These are phyloP conservation scores for Pangasianodon gigas DNA, from an alignment of 2,113 vertebrate genomes.

Conservation along the genomic window DNA sequence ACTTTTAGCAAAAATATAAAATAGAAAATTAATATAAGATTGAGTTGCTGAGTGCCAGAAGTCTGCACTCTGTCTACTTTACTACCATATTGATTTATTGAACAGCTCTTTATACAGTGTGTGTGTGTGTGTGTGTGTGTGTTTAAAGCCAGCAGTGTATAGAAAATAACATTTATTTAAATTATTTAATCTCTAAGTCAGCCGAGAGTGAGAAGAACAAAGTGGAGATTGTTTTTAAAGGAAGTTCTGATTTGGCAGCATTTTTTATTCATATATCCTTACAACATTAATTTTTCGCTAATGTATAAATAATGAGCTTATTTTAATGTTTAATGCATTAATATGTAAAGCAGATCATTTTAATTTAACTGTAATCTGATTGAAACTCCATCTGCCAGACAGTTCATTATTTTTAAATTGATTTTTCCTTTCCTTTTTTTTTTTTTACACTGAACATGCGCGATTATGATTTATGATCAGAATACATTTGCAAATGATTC, in stretches of 20 bases:
- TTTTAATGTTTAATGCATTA: neutral
- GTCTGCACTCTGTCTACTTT: neutral
- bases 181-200: too few relatives aligned
- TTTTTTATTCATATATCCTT: neutral
- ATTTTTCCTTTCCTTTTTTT: neutral
- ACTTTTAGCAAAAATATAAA: too few relatives aligned
- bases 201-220: accelerated
- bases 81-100: too few relatives aligned
- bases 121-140: neutral
- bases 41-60: too few relatives aligned
- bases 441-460: neutral
- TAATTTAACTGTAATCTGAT: constrained; percentile 6
- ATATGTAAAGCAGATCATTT: neutral
- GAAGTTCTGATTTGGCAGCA: too few relatives aligned
- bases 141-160: too few relatives aligned
- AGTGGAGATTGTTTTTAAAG: neutral
- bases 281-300: neutral
- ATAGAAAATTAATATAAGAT: too few relatives aligned
- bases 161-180: too few relatives aligned
- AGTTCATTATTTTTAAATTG: neutral
- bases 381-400: neutral
- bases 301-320: neutral
- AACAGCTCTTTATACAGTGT: too few relatives aligned
- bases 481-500: neutral
- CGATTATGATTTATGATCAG: neutral